Evolutionary conservation across 2,797 vertebrate species (phyloP).

Genomic region (Melanogrammus aeglefinus): DNA sequence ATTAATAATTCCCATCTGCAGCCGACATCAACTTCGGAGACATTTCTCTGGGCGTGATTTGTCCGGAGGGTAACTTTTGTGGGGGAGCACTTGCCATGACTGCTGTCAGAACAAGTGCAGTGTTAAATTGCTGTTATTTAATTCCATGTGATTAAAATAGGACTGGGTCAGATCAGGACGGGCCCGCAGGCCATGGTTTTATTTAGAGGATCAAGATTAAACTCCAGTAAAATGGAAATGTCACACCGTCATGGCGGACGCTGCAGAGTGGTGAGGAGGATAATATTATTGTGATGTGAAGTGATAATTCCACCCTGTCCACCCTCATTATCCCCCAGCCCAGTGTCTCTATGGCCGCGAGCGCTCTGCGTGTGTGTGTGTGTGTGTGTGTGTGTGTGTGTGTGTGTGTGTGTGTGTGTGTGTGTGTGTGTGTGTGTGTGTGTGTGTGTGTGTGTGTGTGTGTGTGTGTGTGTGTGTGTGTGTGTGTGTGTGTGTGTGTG

Average conservation of each 20-base stretch:
- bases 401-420: neutral
- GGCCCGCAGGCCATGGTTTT: slow-evolving; percentile 68
- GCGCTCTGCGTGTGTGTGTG: slow-evolving; percentile 42
- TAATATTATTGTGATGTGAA: slow-evolving; percentile 78
- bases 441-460: slow-evolving; percentile 13
- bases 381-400: slow-evolving; percentile 14
- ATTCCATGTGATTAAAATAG: slow-evolving; percentile 82
- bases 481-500: neutral
- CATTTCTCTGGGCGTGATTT: slow-evolving; percentile 63
- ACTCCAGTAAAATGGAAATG: slow-evolving; percentile 78
- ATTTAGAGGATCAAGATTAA: slow-evolving; percentile 77
- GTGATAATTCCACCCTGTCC: slow-evolving; percentile 73
- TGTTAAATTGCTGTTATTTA: slow-evolving; percentile 79
- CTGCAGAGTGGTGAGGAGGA: slow-evolving; percentile 71
- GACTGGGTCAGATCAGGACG: slow-evolving; percentile 73
- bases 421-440: neutral
- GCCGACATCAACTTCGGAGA: slow-evolving; percentile 35
- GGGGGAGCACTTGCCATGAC: slow-evolving; percentile 75
- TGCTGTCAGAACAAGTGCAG: slow-evolving; percentile 76
- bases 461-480: neutral
- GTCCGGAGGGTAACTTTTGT: slow-evolving; percentile 67
- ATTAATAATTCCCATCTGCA: slow-evolving; percentile 57
- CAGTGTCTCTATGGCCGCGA: slow-evolving; percentile 65
- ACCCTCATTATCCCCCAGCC: slow-evolving; percentile 70
- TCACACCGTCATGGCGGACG: slow-evolving; percentile 74